These are phyloP conservation scores for Thomomys bottae DNA, from an alignment of 2,113 vertebrate genomes.

Conservation along the genomic window DNA sequence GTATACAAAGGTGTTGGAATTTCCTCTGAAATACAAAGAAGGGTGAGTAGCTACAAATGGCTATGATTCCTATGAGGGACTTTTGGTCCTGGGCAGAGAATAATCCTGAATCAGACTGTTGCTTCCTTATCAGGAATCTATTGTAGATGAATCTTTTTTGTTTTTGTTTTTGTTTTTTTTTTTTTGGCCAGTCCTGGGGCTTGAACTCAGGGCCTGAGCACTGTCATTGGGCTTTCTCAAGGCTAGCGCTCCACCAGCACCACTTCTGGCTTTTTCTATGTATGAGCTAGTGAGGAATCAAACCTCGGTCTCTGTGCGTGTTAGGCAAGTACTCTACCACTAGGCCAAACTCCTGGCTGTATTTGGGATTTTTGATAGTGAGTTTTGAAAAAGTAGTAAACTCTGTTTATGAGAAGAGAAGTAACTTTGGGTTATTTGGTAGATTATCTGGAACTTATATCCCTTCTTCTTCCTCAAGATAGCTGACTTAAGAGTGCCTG, in stretches of 20 bases:
- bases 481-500: too few relatives aligned
- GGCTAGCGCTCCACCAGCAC: too few relatives aligned
- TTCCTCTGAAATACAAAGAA: background rate
- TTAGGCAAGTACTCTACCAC: too few relatives aligned
- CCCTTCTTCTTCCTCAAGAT: accelerated
- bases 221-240: too few relatives aligned
- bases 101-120: background rate
- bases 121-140: background rate
- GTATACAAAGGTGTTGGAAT: background rate
- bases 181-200: too few relatives aligned
- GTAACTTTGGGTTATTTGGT: background rate
- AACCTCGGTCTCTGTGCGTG: too few relatives aligned
- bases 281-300: too few relatives aligned
- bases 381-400: constrained; percentile 2
- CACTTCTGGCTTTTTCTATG: too few relatives aligned
- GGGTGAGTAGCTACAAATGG: background rate
- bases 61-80: background rate
- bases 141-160: background rate
- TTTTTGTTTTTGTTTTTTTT: too few relatives aligned
- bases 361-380: background rate
- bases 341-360: too few relatives aligned
- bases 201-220: too few relatives aligned
- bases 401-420: background rate
- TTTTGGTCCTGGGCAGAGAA: background rate
- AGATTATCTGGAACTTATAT: accelerated